Base-by-base conservation (phyloP, 2,113 vertebrate species). In the Castor canadensis region DNA sequence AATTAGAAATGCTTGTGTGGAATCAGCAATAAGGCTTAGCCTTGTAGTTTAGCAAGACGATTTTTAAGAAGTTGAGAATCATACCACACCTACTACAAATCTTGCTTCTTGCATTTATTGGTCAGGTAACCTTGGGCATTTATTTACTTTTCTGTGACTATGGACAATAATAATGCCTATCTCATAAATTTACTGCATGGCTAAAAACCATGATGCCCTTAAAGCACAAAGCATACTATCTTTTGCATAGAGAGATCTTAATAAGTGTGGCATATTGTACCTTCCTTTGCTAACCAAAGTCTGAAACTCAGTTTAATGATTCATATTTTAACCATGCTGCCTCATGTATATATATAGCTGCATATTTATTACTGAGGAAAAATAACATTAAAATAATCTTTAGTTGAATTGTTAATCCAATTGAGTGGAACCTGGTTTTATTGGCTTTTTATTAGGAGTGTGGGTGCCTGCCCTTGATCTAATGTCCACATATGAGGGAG, bases 361-460 rank as follows among this genome's bases (percentile, higher is more conserved):
- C 80, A 35, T 90, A 84, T 93, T 93, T 95, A 87, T 88, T 92
- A 66, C 71, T 85, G 40, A 40, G 52, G 60, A 32, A 82, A 73
- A 89, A 92, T 95, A 95, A 90, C 71, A 77, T 81, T 84, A 92
- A 95, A 88, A 86, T 94, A 54, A 72, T 92, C 58, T 95, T 96
- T 38, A 26, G 87, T 86, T 95, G 87, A 95, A 81, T 88, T 95
- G 92, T 94, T 97, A 85, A 95, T 90, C 40, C 88, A 85, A 45
- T 26, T 94, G 94, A 92, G 87, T 90, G 28, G 94, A 97, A 95
- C 87, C 54, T 75, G 52, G 45, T 40, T 92, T 80, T 90, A 90
- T 62, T 79, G 92, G 85, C 56, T 96, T 4, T 94, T 95, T 90
- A 87, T 93, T 85, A 80, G 45, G 32, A 76, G 19, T 72, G 13